These are phyloP conservation scores for Mya arenaria DNA, from an alignment of 1,140 invertebrate species.

Conservation along the genomic window DNA sequence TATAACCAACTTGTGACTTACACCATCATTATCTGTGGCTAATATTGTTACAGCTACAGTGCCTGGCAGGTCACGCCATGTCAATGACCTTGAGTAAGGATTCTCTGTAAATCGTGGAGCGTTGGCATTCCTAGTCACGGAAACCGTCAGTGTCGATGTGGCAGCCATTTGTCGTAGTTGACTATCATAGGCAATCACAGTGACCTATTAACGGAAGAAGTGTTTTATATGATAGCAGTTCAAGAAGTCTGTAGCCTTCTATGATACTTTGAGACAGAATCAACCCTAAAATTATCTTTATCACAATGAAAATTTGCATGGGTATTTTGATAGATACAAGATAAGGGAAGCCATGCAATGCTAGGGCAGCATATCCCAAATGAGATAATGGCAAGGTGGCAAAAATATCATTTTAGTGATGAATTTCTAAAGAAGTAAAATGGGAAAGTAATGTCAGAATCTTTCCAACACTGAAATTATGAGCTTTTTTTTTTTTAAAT, in stretches of 20 bases:
- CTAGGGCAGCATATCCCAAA: background rate
- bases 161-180: background rate
- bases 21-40: slow-evolving; percentile 38
- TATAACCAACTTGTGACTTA: background rate
- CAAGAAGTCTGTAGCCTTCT: no score
- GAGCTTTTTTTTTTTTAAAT: no score
- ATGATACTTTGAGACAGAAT: background rate
- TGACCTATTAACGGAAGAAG: slow-evolving; percentile 18
- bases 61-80: slow-evolving; percentile 21
- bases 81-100: slow-evolving; percentile 7
- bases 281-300: background rate
- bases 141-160: background rate
- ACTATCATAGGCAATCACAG: slow-evolving; percentile 3
- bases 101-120: slow-evolving; percentile 3
- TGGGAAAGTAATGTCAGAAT: no score
- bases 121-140: slow-evolving; percentile 22
- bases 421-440: no score
- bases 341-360: background rate
- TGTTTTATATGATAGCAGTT: no score
- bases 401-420: no score
- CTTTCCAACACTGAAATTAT: no score
- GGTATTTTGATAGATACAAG: background rate
- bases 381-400: no score
- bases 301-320: background rate
- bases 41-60: background rate